A percentile compares a stretch with the other conserved stretches of the same genome.
Conservation (phyloP, 23 tunicate genomes). For the Phallusia fumigata region DNA sequence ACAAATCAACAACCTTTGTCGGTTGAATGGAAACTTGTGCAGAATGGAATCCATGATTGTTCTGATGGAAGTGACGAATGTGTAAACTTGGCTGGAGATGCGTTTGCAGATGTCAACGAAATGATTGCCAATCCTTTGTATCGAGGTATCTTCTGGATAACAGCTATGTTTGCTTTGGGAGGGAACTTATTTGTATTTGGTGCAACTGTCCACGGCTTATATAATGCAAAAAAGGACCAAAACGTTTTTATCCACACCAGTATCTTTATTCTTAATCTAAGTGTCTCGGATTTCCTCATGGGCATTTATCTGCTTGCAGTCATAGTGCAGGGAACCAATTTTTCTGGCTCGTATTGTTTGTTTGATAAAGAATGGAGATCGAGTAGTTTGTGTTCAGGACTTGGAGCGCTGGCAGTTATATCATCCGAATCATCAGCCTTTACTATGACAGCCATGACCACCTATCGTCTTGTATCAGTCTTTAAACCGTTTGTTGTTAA, state of each 20-base stretch:
- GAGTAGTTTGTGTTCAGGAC: too few species aligned
- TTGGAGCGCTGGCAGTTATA: too few species aligned
- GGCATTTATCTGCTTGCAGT: slow-evolving; percentile 54
- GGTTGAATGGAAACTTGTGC: neutral
- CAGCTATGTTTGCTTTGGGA: neutral
- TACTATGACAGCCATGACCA: too few species aligned
- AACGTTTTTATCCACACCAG: neutral
- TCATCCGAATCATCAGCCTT: too few species aligned
- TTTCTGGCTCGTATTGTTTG: too few species aligned
- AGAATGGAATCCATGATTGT: slow-evolving; percentile 22
- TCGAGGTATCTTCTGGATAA: slow-evolving; percentile 23
- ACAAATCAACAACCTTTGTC: neutral
- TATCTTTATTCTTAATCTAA: slow-evolving; percentile 48
- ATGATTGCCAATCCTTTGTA: slow-evolving; percentile 24
- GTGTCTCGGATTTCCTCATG: slow-evolving; percentile 67
- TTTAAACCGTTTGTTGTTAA: too few species aligned
- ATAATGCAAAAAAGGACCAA: neutral
- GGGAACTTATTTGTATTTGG: slow-evolving; percentile 7
- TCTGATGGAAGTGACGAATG: slow-evolving; percentile 31
- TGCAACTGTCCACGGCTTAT: neutral
- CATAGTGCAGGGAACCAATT: slow-evolving; percentile 31
- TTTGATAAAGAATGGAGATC: too few species aligned
- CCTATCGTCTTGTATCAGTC: too few species aligned
- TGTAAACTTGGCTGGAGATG: neutral
- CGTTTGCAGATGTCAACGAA: neutral